These are phyloP conservation scores for Trogon surrucura DNA, from an alignment of 2,113 vertebrate genomes.

Conservation along the genomic window DNA sequence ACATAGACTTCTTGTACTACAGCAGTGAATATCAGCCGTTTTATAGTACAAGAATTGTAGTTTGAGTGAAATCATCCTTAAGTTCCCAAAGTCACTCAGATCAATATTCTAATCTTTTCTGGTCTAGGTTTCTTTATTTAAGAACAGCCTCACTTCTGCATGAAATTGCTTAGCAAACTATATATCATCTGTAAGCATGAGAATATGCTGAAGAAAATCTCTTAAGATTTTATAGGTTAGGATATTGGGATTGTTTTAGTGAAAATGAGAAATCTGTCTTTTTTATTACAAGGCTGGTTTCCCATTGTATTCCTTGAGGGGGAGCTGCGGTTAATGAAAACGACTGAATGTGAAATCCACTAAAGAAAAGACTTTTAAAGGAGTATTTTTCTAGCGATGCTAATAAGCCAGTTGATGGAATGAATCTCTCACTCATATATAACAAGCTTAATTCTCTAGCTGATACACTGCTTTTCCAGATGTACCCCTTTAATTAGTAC, in stretches of 20 bases:
- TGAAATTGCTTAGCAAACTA: slow-evolving; percentile 4
- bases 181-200: background rate
- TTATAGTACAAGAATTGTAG: background rate
- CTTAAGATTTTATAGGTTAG: background rate
- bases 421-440: background rate
- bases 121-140: background rate
- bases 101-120: background rate
- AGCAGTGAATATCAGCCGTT: background rate
- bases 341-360: background rate
- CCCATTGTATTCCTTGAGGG: slow-evolving; percentile 58
- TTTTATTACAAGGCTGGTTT: background rate
- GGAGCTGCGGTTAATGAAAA: slow-evolving; percentile 69
- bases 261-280: slow-evolving; percentile 12
- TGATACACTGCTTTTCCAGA: background rate
- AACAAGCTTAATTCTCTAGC: background rate
- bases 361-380: background rate
- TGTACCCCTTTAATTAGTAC: background rate
- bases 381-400: background rate
- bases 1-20: background rate
- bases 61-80: background rate
- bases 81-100: background rate
- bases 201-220: background rate
- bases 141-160: background rate
- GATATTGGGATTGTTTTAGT: background rate
- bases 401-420: background rate